These are phyloP conservation scores for Barnardius zonarius DNA, from an alignment of 2,113 vertebrate species.

Conservation along the genomic window DNA sequence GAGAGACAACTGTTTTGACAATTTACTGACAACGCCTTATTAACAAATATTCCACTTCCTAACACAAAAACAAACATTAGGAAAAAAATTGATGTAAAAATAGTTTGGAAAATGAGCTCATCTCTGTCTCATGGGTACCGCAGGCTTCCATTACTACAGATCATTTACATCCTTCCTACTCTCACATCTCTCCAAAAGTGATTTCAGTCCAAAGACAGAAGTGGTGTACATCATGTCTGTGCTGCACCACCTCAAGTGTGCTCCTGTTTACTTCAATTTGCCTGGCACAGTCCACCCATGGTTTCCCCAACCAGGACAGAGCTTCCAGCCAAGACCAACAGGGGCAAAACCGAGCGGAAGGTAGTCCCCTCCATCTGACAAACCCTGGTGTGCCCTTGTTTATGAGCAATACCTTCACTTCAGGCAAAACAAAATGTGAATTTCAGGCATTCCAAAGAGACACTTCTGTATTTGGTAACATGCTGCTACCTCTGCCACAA, in stretches of 20 bases:
- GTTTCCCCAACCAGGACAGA: neutral
- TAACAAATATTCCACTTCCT: neutral
- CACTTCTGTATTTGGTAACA: neutral
- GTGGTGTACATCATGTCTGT: rapidly evolving
- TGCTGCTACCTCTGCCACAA: neutral
- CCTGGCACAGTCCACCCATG: neutral
- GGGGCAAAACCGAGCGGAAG: neutral
- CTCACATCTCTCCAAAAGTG: neutral
- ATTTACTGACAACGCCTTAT: neutral
- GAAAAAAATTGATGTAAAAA: neutral
- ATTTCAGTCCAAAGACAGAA: neutral
- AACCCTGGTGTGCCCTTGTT: neutral
- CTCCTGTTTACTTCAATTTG: neutral
- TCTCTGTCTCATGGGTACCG: neutral
- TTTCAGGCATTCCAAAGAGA: neutral
- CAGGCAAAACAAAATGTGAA: neutral
- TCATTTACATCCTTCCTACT: neutral
- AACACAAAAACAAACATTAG: neutral
- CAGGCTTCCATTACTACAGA: neutral
- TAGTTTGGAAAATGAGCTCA: neutral
- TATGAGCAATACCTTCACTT: neutral
- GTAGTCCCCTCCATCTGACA: neutral
- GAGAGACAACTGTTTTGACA: neutral
- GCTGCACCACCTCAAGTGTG: neutral
- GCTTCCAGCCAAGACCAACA: neutral